phyloP scores from a whole-genome alignment of 1,140 invertebrate genomes.

The Sesamia nonagrioides region DNA sequence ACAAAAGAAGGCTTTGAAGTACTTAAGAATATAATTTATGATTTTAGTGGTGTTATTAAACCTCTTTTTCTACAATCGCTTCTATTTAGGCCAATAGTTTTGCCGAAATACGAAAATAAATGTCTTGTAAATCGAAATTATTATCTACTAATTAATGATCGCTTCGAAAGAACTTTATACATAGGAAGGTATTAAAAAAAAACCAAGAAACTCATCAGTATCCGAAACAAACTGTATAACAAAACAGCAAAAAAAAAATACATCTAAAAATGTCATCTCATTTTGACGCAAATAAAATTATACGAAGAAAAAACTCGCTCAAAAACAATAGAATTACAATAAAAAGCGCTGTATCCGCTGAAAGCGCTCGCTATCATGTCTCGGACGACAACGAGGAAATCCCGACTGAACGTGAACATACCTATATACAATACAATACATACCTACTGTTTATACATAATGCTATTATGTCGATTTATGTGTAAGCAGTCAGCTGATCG shows the following conservation, averaged over 20 bases:
- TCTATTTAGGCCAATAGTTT: no score
- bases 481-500: conserved; percentile 73
- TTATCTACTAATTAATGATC: no score
- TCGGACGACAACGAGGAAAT: conserved; percentile 74
- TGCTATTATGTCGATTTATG: conserved; percentile 71
- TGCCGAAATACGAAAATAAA: no score
- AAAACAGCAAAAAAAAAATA: not conserved
- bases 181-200: not conserved
- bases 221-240: not conserved
- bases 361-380: conserved; percentile 66
- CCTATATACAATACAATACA: conserved; percentile 55
- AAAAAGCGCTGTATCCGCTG: conserved; percentile 59
- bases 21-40: not conserved
- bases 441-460: conserved; percentile 66
- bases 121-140: no score
- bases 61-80: not conserved
- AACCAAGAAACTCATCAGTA: not conserved
- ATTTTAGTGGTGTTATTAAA: conserved; percentile 1
- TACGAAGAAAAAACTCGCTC: no score
- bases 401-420: conserved; percentile 63
- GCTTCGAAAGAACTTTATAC: no score
- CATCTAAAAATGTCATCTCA: not conserved
- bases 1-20: conserved; percentile 18
- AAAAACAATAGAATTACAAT: conserved; percentile 34
- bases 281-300: not conserved